These are phyloP conservation scores for Loripinus fragilis DNA, from an alignment of 2,888 invertebrate genomes.

Conservation along the genomic window DNA sequence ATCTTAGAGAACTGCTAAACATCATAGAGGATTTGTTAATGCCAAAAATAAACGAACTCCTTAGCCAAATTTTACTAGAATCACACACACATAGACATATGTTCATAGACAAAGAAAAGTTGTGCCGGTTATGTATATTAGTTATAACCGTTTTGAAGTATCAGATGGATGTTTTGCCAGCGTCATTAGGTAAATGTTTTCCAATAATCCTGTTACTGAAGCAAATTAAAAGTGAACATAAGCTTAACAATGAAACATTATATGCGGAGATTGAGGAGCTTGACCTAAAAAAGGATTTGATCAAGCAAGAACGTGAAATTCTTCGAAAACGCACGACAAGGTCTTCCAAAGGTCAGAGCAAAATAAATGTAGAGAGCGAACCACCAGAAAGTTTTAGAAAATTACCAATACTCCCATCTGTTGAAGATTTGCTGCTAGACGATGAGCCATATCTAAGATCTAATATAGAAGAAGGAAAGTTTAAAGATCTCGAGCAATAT, in stretches of 20 bases:
- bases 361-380: neutral
- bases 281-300: slow-evolving; percentile 3
- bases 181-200: slow-evolving; percentile 32
- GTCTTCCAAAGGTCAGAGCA: neutral
- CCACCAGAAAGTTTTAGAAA: slow-evolving; percentile 60
- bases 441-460: slow-evolving; percentile 85
- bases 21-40: slow-evolving; percentile 40
- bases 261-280: neutral
- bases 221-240: slow-evolving; percentile 18
- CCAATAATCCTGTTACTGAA: slow-evolving; percentile 16
- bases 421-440: slow-evolving; percentile 78
- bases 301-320: slow-evolving; percentile 16
- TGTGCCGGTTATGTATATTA: neutral
- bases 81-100: neutral
- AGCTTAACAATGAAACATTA: neutral
- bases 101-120: neutral
- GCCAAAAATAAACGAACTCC: slow-evolving; percentile 23
- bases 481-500: slow-evolving; percentile 88
- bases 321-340: neutral
- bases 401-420: slow-evolving; percentile 73
- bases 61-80: slow-evolving; percentile 34
- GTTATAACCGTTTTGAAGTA: slow-evolving; percentile 23
- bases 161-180: slow-evolving; percentile 27
- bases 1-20: slow-evolving; percentile 39
- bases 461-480: slow-evolving; percentile 87